These are phyloP conservation scores for Rhabdophis nuchalis DNA, from an alignment of 2,797 vertebrate genomes.

Conservation along the genomic window DNA sequence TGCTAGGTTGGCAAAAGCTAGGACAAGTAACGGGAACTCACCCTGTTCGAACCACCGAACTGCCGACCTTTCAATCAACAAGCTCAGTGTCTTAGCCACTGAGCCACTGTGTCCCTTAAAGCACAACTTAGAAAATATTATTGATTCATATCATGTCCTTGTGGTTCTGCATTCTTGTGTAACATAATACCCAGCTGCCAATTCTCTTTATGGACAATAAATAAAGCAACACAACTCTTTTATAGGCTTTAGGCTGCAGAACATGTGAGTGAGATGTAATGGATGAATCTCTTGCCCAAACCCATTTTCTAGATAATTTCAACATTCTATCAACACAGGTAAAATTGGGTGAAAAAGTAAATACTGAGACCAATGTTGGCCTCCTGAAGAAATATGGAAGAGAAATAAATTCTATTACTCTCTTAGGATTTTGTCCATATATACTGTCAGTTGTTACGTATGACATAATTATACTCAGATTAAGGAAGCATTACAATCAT, in stretches of 20 bases:
- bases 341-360: not conserved
- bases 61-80: too few relatives aligned
- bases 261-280: not conserved
- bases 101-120: not conserved
- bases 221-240: conserved; percentile 26
- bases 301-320: conserved; percentile 6
- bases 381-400: not conserved
- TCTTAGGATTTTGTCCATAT: not conserved
- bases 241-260: not conserved
- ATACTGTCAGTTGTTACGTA: not conserved
- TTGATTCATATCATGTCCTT: conserved; percentile 55
- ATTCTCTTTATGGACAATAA: conserved; percentile 20
- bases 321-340: not conserved
- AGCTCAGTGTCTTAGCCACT: too few relatives aligned
- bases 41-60: too few relatives aligned
- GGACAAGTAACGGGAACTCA: too few relatives aligned
- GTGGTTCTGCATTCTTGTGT: conserved; percentile 34
- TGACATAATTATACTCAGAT: not conserved
- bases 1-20: too few relatives aligned
- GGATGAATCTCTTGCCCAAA: not conserved
- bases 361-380: not conserved
- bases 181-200: conserved; percentile 26
- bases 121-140: conserved; percentile 59
- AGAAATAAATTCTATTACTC: not conserved
- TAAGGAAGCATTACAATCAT: not conserved